phyloP scores from a whole-genome alignment of 2,888 invertebrate genomes.

The Cantharis rustica region DNA sequence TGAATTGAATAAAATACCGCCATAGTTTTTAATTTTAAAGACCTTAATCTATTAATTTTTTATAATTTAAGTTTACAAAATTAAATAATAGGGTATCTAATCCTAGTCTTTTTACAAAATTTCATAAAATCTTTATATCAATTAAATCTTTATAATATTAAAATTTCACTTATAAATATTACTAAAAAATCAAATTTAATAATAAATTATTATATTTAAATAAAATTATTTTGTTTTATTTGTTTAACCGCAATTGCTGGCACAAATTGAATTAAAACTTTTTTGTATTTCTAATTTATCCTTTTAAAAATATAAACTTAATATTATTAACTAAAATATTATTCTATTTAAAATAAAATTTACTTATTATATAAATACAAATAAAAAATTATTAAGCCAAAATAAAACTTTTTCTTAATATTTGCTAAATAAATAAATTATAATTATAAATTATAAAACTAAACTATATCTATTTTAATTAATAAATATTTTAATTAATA shows the following conservation, averaged over 20 bases:
- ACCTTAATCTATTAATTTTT: constrained; percentile 64
- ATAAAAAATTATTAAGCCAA: constrained; percentile 58
- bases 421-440: too few relatives aligned
- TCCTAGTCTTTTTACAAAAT: constrained; percentile 63
- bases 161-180: constrained; percentile 65
- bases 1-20: constrained; percentile 73
- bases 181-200: constrained; percentile 50
- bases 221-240: constrained; percentile 62
- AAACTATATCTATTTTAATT: too few relatives aligned
- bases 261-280: constrained; percentile 68
- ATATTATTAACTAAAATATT: constrained; percentile 58
- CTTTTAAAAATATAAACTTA: constrained; percentile 64
- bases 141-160: constrained; percentile 48
- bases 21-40: constrained; percentile 72
- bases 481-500: too few relatives aligned
- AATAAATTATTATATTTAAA: constrained; percentile 51
- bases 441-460: too few relatives aligned
- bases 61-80: constrained; percentile 52
- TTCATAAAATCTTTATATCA: constrained; percentile 56
- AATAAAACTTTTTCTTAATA: constrained; percentile 58
- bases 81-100: constrained; percentile 72
- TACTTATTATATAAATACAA: constrained; percentile 62
- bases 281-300: constrained; percentile 60
- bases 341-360: constrained; percentile 56
- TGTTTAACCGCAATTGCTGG: constrained; percentile 75